Conservation (phyloP, 2,888 invertebrate species). For the Anoplius nigerrimus region DNA sequence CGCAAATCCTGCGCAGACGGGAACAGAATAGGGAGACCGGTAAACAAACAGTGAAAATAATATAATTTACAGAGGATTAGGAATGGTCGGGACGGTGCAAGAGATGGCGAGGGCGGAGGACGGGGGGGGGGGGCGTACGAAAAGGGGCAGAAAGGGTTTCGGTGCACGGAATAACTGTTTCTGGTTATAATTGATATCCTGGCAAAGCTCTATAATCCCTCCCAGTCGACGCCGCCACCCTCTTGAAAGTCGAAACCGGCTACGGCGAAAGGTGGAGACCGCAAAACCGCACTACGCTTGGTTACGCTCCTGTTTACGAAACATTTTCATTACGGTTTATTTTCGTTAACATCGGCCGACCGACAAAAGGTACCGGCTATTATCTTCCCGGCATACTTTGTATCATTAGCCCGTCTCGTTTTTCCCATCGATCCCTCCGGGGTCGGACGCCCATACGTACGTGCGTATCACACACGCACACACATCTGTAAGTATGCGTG, state of each 20-base stretch:
- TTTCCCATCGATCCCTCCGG: neutral
- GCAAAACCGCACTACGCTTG: conserved; percentile 61
- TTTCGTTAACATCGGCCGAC: conserved; percentile 52
- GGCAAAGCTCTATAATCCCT: conserved; percentile 75
- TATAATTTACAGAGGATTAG: conserved; percentile 76
- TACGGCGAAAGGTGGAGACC: conserved; percentile 63
- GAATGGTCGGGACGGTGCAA: conserved; percentile 64
- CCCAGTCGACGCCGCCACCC: conserved; percentile 64
- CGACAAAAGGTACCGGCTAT: conserved; percentile 38
- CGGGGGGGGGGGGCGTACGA: conserved; percentile 29
- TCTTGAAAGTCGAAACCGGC: conserved; percentile 70
- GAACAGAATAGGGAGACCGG: conserved; percentile 69
- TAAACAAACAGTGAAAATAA: conserved; percentile 76
- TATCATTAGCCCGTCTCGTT: neutral
- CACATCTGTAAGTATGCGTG: too few species aligned
- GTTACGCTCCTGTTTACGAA: conserved; percentile 60
- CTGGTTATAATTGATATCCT: conserved; percentile 76
- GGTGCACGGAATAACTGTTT: conserved; percentile 74
- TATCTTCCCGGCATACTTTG: too few species aligned
- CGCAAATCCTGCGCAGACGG: conserved; percentile 72
- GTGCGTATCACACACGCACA: too few species aligned
- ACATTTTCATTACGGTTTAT: conserved; percentile 59
- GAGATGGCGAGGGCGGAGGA: conserved; percentile 28
- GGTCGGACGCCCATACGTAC: too few species aligned
- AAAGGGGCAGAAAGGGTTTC: conserved; percentile 65